Evolutionary conservation across 2,113 vertebrate genomes (phyloP).

Genomic region (Scopus umbretta): DNA sequence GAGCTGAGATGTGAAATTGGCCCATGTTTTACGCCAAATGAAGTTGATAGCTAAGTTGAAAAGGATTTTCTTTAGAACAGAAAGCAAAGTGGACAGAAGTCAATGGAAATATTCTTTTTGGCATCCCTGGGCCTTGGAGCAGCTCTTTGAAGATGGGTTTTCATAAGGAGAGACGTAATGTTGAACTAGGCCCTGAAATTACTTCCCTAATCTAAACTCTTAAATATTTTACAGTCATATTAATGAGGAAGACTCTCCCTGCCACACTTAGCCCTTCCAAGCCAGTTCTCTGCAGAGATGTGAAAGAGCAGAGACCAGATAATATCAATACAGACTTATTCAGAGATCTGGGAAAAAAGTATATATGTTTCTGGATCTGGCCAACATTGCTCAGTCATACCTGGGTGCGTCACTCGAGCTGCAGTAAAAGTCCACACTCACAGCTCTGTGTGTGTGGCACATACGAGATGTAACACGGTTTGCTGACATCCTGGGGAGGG

Average conservation of each 20-base stretch:
- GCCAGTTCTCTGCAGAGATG: not conserved
- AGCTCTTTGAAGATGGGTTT: not conserved
- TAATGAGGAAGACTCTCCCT: not conserved
- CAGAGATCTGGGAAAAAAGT: not conserved
- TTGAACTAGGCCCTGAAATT: not conserved
- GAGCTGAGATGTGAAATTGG: not conserved
- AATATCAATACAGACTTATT: not conserved
- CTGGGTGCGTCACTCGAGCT: not conserved
- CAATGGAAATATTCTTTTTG: constrained; percentile 26
- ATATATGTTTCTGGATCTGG: not conserved
- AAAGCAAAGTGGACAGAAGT: not conserved
- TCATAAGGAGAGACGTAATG: not conserved
- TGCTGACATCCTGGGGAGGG: not conserved
- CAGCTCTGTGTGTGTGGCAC: not conserved
- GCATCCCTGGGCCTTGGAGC: not conserved
- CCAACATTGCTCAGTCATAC: not conserved
- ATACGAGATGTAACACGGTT: rapidly evolving
- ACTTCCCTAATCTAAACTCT: not conserved
- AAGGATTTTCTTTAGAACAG: constrained; percentile 23
- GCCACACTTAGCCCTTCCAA: not conserved
- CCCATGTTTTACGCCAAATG: constrained; percentile 4
- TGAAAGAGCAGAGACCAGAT: not conserved
- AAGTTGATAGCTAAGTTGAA: not conserved
- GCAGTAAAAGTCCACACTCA: not conserved
- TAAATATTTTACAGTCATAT: constrained; percentile 1